These are phyloP conservation scores for Tinea semifulvella DNA, from an alignment of 2,888 invertebrate genomes.

Conservation along the genomic window DNA sequence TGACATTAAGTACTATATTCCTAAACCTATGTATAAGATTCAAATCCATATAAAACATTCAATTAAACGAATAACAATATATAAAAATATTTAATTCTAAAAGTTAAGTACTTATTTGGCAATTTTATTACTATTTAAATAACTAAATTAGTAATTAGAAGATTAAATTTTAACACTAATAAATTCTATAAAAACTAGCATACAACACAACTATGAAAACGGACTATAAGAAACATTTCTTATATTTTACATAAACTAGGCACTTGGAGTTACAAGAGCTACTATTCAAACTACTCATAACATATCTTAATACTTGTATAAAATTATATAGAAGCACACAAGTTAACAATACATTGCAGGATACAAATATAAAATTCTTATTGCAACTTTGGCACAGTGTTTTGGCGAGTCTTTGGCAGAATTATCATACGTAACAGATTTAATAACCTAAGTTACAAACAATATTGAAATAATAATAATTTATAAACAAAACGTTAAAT, in stretches of 20 bases:
- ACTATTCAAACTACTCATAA: not conserved
- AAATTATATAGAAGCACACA: conserved; percentile 4
- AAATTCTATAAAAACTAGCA: conserved; percentile 21
- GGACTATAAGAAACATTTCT: conserved; percentile 6
- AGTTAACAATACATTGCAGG: no score
- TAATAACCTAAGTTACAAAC: no score
- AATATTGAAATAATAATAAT: no score
- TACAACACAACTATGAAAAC: conserved; percentile 18
- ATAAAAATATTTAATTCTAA: conserved; percentile 1
- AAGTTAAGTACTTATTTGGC: conserved; percentile 7
- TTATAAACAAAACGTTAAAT: no score
- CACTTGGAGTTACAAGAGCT: conserved; percentile 8
- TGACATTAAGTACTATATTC: no score
- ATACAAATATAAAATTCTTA: conserved; percentile 1
- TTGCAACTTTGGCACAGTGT: conserved; percentile 5
- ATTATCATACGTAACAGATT: no score
- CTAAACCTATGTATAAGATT: not conserved
- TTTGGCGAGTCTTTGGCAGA: not conserved
- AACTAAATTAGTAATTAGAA: not conserved
- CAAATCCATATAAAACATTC: not conserved
- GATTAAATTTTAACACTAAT: conserved; percentile 14
- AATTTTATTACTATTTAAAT: not conserved
- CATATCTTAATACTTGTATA: not conserved
- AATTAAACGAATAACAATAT: conserved; percentile 6
- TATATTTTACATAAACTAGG: conserved; percentile 5